Evolutionary conservation across 2,888 invertebrate genomes (phyloP).

Genomic region (Drosophila mettleri): DNA sequence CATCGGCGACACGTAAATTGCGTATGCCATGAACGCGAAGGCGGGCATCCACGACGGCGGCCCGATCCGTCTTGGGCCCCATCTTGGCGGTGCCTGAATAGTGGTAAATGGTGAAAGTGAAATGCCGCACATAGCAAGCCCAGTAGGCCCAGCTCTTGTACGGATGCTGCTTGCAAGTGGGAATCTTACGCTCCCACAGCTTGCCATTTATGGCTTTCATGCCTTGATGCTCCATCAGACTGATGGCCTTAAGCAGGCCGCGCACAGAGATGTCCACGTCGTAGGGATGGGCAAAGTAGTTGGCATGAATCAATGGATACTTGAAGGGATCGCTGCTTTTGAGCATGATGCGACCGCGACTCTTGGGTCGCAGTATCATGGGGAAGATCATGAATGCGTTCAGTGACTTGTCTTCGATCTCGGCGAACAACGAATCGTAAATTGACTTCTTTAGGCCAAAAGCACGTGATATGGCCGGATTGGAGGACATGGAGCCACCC

Average conservation of each 20-base stretch:
- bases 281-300: slow-evolving; percentile 88
- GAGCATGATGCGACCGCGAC: slow-evolving; percentile 89
- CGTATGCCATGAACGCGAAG: slow-evolving; percentile 86
- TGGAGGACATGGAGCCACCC: slow-evolving; percentile 86
- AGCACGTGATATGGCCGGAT: slow-evolving; percentile 83
- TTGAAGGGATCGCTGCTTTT: slow-evolving; percentile 88
- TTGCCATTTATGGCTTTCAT: slow-evolving; percentile 86
- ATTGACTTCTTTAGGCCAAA: slow-evolving; percentile 86
- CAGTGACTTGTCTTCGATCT: slow-evolving; percentile 79
- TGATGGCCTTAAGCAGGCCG: slow-evolving; percentile 87
- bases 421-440: slow-evolving; percentile 85
- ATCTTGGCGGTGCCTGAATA: slow-evolving; percentile 88
- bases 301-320: slow-evolving; percentile 89
- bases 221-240: slow-evolving; percentile 85
- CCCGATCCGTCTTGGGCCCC: slow-evolving; percentile 87
- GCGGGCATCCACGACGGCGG: slow-evolving; percentile 88
- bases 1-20: slow-evolving; percentile 86
- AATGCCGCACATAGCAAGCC: slow-evolving; percentile 88
- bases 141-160: slow-evolving; percentile 88
- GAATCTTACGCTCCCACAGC: slow-evolving; percentile 87
- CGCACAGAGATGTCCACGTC: slow-evolving; percentile 88
- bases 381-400: slow-evolving; percentile 87
- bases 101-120: slow-evolving; percentile 88
- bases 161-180: slow-evolving; percentile 86
- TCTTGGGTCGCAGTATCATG: slow-evolving; percentile 89